These are phyloP conservation scores for Orchesellides sinensis DNA, from an alignment of 2,888 invertebrate species.

Conservation along the genomic window DNA sequence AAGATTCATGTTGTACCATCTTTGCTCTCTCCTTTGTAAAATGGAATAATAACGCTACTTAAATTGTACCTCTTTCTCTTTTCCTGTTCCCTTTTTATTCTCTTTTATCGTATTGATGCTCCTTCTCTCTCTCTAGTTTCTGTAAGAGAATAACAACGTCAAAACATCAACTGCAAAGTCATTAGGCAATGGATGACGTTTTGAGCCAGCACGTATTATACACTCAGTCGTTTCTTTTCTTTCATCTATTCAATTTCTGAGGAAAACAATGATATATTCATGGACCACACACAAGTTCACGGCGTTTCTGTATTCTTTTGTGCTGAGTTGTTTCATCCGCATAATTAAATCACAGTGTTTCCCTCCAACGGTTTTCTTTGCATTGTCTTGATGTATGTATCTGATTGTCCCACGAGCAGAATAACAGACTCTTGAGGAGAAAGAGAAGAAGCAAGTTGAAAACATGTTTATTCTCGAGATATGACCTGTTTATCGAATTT, in stretches of 20 bases:
- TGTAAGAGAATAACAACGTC: slow-evolving; percentile 14
- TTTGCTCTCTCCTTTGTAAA: slow-evolving; percentile 53
- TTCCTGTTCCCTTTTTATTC: slow-evolving; percentile 36
- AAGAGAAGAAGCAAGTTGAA: too few species aligned
- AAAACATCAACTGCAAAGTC: slow-evolving; percentile 1
- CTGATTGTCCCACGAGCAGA: too few species aligned
- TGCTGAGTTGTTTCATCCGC: too few species aligned
- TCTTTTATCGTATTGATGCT: slow-evolving; percentile 8
- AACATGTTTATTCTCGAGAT: too few species aligned
- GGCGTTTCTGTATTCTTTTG: too few species aligned
- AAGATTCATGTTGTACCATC: slow-evolving; percentile 24
- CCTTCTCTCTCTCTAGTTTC: neutral
- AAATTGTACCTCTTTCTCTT: slow-evolving; percentile 59
- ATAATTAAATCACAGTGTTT: too few species aligned
- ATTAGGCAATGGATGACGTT: neutral
- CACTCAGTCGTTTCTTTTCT: neutral
- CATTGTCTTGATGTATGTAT: too few species aligned
- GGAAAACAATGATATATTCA: too few species aligned
- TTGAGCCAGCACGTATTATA: neutral
- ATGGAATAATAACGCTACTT: slow-evolving; percentile 66
- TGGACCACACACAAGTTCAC: too few species aligned
- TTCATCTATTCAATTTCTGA: slow-evolving; percentile 28
- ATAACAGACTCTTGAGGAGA: too few species aligned
- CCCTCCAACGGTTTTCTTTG: too few species aligned
- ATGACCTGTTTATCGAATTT: too few species aligned